Evolutionary conservation across 1,140 invertebrate species (phyloP), one percentile per base, ranked within the genome.

Genomic region (Dendrolimus kikuchii): DNA sequence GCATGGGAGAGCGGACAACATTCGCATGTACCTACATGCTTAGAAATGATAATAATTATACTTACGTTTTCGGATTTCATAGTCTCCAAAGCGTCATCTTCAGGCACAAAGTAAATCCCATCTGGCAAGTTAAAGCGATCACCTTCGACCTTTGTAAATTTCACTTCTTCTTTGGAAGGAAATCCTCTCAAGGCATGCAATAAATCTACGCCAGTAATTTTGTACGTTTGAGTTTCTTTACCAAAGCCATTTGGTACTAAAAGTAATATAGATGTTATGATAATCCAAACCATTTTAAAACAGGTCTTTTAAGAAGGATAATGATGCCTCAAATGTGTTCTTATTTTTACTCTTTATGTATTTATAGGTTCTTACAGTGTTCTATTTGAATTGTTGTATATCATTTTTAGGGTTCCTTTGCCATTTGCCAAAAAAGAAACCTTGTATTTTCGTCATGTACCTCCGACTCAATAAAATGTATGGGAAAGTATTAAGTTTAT

Each of bases 61-160:
- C 46, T 38, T 51, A 54, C 37, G 49, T 46, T 5, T 42, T 41
- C 5, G 50, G 48, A 5, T 49, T 46, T 7, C 41, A n/a, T 5
- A 2, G 42, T 36, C 7, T 23, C 39, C 43, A 66, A 37, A 5
- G 23, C 54, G 8, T 54, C 59, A 42, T 70, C 57, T 43, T 63
- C 60, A 6, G 67, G 67, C n/a, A 53, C 37, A 40, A 55, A 64
- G 37, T 66, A 66, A 9, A 69, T 54, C 5, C 67, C 63, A 58
- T 69, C 64, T 40, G 58, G 60, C 23, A 55, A 39, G 6, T 2
- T 49, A 5, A 9, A 48, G 5, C 5, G 4, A 8, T 56, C 59
- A 23, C 49, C 50, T 5, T 58, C 40, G 6, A 69, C 52, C 51
- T 62, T 66, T 0, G 53, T 52, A 37, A 69, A 23, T 5, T 41